These are phyloP conservation scores for Shargacucullia verbasci DNA, from an alignment of 2,888 invertebrate species.

Conservation along the genomic window DNA sequence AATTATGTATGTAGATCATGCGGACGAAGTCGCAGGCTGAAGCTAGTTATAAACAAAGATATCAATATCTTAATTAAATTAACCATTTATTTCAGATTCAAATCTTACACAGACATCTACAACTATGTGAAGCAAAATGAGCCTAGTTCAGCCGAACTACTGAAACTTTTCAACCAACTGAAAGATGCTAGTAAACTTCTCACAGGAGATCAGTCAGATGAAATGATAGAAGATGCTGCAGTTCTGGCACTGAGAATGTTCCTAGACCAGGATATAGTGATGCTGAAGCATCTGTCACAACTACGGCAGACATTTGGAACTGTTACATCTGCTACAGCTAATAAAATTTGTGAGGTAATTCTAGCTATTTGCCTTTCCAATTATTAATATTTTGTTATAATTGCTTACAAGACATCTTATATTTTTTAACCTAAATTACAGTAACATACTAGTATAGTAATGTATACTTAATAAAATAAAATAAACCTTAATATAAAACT, in stretches of 20 bases:
- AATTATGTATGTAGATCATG: too few relatives aligned
- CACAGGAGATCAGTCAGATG: conserved; percentile 88
- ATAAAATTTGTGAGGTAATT: conserved; percentile 88
- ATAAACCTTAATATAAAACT: too few relatives aligned
- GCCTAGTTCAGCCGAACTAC: conserved; percentile 66
- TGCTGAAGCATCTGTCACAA: conserved; percentile 88
- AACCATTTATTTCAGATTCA: conserved; percentile 72
- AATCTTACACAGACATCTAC: conserved; percentile 85
- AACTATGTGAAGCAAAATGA: conserved; percentile 79
- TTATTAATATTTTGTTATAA: too few relatives aligned
- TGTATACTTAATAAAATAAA: too few relatives aligned
- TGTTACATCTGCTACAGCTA: conserved; percentile 85
- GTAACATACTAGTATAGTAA: too few relatives aligned
- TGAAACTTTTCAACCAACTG: conserved; percentile 71
- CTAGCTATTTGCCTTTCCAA: too few relatives aligned
- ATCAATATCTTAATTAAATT: background rate
- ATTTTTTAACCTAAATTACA: too few relatives aligned
- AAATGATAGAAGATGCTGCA: conserved; percentile 90
- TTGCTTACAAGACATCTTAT: too few relatives aligned
- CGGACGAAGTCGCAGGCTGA: too few relatives aligned
- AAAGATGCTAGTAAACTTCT: conserved; percentile 77
- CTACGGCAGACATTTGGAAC: conserved; percentile 90
- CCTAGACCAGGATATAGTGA: conserved; percentile 89
- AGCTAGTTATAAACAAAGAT: too few relatives aligned
- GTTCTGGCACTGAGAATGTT: conserved; percentile 90